phyloP scores from a whole-genome alignment of 2,113 vertebrate genomes.

The Monopterus albus region DNA sequence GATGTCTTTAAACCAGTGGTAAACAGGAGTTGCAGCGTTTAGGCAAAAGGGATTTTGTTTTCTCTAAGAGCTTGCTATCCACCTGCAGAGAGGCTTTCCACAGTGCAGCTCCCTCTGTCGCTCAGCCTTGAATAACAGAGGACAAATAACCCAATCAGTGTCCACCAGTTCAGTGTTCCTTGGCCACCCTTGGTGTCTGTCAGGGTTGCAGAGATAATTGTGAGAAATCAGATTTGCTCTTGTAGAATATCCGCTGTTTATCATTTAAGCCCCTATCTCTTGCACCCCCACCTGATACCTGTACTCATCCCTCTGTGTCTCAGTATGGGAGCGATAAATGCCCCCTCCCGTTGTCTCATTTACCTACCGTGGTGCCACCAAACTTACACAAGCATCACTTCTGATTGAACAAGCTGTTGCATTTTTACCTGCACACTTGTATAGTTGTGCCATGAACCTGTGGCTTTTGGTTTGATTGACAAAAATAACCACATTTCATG shows the following conservation, averaged over 20 bases:
- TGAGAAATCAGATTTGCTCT: constrained; percentile 97
- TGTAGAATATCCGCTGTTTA: constrained; percentile 85
- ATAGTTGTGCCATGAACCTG: not conserved
- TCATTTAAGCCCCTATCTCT: constrained; percentile 81
- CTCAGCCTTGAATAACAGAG: constrained; percentile 89
- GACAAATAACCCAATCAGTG: constrained; percentile 98
- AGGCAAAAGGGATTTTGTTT: not conserved
- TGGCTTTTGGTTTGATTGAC: constrained; percentile 24
- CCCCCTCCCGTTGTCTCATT: constrained; percentile 69
- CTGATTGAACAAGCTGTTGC: constrained; percentile 11
- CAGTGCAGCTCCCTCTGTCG: constrained; percentile 87
- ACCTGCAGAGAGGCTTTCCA: constrained; percentile 89
- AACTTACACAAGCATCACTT: constrained; percentile 32
- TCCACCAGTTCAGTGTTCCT: constrained; percentile 84
- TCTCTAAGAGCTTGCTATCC: constrained; percentile 30
- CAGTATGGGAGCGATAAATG: constrained; percentile 57
- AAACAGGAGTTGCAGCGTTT: not conserved
- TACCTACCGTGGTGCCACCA: constrained; percentile 64
- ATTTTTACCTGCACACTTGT: constrained; percentile 7
- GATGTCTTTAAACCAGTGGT: too few species aligned
- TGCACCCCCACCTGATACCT: constrained; percentile 15
- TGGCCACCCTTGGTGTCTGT: constrained; percentile 88
- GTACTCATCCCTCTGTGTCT: constrained; percentile 47
- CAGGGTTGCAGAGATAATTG: constrained; percentile 96
- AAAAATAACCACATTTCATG: constrained; percentile 14